These are phyloP conservation scores for Hirtodrosophila duncani DNA, from an alignment of 2,888 invertebrate genomes.

Conservation along the genomic window DNA sequence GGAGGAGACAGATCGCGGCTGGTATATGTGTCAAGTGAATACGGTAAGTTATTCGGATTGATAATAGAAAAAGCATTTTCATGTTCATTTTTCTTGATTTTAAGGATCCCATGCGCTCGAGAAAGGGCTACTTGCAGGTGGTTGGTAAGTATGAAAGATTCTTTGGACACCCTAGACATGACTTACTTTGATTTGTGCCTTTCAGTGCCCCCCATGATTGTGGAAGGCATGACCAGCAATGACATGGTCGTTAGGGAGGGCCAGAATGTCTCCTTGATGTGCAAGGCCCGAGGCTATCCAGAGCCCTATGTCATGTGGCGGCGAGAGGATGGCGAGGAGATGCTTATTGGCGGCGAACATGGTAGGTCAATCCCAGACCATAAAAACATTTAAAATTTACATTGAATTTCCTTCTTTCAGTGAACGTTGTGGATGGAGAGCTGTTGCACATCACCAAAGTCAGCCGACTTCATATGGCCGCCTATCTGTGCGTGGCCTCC, in stretches of 20 bases:
- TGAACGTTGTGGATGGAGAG: slow-evolving; percentile 92
- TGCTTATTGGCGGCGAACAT: slow-evolving; percentile 92
- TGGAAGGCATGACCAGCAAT: slow-evolving; percentile 92
- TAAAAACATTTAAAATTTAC: no score
- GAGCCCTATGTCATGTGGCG: slow-evolving; percentile 96
- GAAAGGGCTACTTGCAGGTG: slow-evolving; percentile 93
- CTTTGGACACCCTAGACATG: slow-evolving; percentile 2
- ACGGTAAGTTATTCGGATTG: slow-evolving; percentile 81
- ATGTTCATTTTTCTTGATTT: not conserved
- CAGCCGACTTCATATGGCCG: slow-evolving; percentile 94
- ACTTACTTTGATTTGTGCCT: slow-evolving; percentile 3
- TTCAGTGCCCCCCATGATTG: slow-evolving; percentile 93
- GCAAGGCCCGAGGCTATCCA: slow-evolving; percentile 92
- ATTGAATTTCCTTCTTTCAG: no score
- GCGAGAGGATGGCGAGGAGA: slow-evolving; percentile 91
- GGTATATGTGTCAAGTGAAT: slow-evolving; percentile 96
- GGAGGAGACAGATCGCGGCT: slow-evolving; percentile 91
- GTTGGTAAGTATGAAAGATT: slow-evolving; percentile 84
- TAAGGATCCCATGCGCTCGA: slow-evolving; percentile 91
- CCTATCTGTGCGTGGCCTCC: slow-evolving; percentile 94
- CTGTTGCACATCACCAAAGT: slow-evolving; percentile 91
- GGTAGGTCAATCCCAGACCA: slow-evolving; percentile 80
- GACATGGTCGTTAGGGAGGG: slow-evolving; percentile 95
- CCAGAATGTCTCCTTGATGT: slow-evolving; percentile 91
- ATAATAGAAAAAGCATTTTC: not conserved